These are phyloP conservation scores for Cordilura impudica DNA, from an alignment of 2,888 invertebrate genomes.

Conservation along the genomic window DNA sequence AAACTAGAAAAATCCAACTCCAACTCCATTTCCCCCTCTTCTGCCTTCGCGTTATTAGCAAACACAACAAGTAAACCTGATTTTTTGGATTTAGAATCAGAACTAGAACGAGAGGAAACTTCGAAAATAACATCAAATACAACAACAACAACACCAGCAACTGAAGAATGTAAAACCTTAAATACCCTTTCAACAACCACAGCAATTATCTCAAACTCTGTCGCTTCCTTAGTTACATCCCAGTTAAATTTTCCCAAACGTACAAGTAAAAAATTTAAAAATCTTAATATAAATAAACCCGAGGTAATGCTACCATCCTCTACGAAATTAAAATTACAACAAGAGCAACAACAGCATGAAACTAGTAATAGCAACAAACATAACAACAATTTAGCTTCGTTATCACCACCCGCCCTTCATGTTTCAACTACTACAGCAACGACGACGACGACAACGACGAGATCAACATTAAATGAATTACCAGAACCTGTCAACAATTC, in stretches of 20 bases:
- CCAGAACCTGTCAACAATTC: slow-evolving; percentile 1
- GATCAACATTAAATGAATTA: slow-evolving; percentile 18
- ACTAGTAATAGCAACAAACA: slow-evolving; percentile 61
- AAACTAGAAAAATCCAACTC: slow-evolving; percentile 28
- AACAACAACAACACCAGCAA: slow-evolving; percentile 4
- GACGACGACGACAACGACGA: slow-evolving; percentile 20
- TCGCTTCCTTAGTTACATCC: background rate
- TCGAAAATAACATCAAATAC: background rate
- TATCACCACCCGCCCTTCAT: slow-evolving; percentile 27
- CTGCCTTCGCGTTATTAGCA: slow-evolving; percentile 16
- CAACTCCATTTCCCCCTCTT: slow-evolving; percentile 20
- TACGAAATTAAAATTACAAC: slow-evolving; percentile 71
- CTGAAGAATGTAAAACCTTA: slow-evolving; percentile 31
- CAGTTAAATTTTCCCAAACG: slow-evolving; percentile 47
- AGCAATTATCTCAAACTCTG: background rate
- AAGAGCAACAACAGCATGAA: slow-evolving; percentile 66
- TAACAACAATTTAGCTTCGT: slow-evolving; percentile 30
- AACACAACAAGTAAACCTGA: background rate
- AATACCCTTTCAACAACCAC: background rate
- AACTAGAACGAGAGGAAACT: background rate
- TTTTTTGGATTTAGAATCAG: background rate
- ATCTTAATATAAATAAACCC: slow-evolving; percentile 73
- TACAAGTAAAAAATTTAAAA: slow-evolving; percentile 72
- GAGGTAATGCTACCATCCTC: slow-evolving; percentile 75
- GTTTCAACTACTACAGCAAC: slow-evolving; percentile 18